Evolutionary conservation across 2,888 invertebrate species (phyloP), one percentile per base, ranked within the genome.

Genomic region (Cremastobaeus sp.): DNA sequence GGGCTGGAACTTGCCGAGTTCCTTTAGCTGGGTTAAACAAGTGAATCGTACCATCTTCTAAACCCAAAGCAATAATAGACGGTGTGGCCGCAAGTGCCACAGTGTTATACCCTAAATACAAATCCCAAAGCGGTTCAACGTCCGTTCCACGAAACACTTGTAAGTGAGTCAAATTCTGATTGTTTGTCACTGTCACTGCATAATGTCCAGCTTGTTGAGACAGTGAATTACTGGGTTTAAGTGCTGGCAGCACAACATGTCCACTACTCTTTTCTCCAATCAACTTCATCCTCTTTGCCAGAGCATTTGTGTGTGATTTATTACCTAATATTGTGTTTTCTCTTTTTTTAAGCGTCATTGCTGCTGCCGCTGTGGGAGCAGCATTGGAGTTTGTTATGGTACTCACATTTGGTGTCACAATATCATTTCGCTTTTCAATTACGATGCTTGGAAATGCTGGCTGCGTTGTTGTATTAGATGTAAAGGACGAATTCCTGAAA

Each of bases 371-470:
- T 1, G 79, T 73, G 11, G 81, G 79, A 1, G 74, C 57, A 8
- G 78, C 54, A 0, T 76, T 57, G 6, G 81, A 75, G 69, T 83
- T 85, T 17, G 82, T 48, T 14, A 80, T 78, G 1, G 84, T 78
- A 14, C 84, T 84, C 2, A 89, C 88, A 68, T 89, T 89, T 1
- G 92, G 92, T 18, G 90, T 90, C 45, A 90, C 88, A 35, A 91
- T 88, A 78, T 92, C 93, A 83, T 92, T 93, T 60, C 91, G 91
- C 77, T 91, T 92, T 86, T 96, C 95, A 43, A 96, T 93, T 3
- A 93, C 90, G 77, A 96, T 96, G 47, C 92, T 93, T 72, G 94
- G 93, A 87, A 95, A 95, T 76, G 92, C 91, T 70, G 90, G 90
- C 0, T 88, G 88, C 11, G 90, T 90, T n/a, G 90, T 88, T 55